Conservation (phyloP, 2,113 vertebrate genomes). For the Odontophorus gujanensis region DNA sequence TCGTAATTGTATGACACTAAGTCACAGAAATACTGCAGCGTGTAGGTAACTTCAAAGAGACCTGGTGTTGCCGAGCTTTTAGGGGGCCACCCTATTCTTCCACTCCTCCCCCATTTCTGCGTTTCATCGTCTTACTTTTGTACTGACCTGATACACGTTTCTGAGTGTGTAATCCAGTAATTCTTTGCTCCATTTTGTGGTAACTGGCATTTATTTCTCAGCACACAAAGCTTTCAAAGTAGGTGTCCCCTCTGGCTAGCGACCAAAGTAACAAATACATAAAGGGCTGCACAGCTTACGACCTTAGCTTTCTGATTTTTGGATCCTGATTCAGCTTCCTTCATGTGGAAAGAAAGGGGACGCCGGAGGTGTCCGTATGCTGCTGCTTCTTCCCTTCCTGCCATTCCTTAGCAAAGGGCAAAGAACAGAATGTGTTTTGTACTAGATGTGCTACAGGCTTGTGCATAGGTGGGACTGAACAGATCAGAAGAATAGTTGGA, state of each 20-base stretch:
- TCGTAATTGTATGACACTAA: not conserved
- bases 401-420: not conserved
- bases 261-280: not conserved
- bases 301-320: not conserved
- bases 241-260: not conserved
- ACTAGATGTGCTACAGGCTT: not conserved
- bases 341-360: not conserved
- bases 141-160: rapidly evolving
- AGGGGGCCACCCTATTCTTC: not conserved
- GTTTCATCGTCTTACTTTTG: not conserved
- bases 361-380: not conserved
- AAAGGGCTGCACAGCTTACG: not conserved
- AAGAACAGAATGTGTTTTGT: not conserved
- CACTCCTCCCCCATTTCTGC: not conserved
- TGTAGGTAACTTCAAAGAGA: not conserved
- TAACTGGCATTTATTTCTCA: not conserved
- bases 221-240: not conserved
- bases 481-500: rapidly evolving
- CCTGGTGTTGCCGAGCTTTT: not conserved
- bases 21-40: not conserved
- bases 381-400: not conserved
- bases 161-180: not conserved
- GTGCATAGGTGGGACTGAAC: not conserved
- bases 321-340: not conserved
- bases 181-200: not conserved